Percentiles rank a stretch among this genome's conserved stretches.
Evolutionary conservation across 2,113 vertebrate genomes (phyloP).

Genomic region (Hucho hucho): DNA sequence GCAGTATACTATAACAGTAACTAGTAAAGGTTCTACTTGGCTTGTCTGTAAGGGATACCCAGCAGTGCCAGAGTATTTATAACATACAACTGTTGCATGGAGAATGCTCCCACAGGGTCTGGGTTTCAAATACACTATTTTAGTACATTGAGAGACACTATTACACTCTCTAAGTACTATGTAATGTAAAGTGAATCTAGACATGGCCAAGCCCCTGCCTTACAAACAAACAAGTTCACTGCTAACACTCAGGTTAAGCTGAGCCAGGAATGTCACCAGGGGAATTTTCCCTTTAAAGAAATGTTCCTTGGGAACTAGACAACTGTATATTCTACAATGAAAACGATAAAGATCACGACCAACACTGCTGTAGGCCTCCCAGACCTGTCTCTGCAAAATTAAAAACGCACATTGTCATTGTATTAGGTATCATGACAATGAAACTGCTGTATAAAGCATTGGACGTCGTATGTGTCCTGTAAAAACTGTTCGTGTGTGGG

Average conservation of each 20-base stretch:
- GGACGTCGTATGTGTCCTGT: background rate
- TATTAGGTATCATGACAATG: background rate
- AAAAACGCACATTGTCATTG: background rate
- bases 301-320: background rate
- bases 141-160: background rate
- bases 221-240: background rate
- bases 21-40: background rate
- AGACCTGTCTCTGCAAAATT: background rate
- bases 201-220: background rate
- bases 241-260: background rate
- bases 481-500: background rate
- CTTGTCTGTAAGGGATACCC: background rate
- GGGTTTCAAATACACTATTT: background rate
- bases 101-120: background rate
- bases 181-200: background rate
- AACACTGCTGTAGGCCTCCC: background rate
- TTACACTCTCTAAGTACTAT: background rate
- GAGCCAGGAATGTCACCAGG: background rate
- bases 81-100: background rate
- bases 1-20: too few species aligned
- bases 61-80: conserved; percentile 1
- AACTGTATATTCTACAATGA: background rate
- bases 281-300: background rate
- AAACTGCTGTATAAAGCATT: background rate
- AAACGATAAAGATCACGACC: background rate